A percentile compares a stretch with the other conserved stretches of the same genome.
Conservation (phyloP, 2,113 vertebrate genomes). For the Triplophysa dalaica region DNA sequence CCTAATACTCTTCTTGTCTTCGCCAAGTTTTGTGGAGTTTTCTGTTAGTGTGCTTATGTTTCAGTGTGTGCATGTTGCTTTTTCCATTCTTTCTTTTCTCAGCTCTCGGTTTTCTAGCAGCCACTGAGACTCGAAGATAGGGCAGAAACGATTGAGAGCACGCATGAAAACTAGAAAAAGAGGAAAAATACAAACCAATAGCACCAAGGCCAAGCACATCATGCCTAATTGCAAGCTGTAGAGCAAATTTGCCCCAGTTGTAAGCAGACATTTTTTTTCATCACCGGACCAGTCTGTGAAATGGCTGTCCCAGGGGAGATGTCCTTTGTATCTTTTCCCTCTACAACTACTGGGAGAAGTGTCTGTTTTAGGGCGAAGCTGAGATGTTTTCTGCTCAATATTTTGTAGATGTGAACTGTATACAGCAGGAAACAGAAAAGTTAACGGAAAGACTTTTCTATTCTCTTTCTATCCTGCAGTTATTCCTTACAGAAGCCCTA, state of each 20-base stretch:
- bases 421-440: neutral
- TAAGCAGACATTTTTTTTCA: conserved; percentile 3
- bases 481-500: conserved; percentile 14
- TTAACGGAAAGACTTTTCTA: too few relatives aligned
- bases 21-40: too few relatives aligned
- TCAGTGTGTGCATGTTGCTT: neutral
- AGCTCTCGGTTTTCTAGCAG: neutral
- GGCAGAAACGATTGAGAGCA: neutral
- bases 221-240: neutral
- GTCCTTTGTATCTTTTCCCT: neutral
- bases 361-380: neutral
- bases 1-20: too few relatives aligned
- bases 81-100: neutral
- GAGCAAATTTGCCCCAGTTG: neutral
- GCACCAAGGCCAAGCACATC: neutral
- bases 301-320: neutral
- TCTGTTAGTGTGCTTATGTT: neutral
- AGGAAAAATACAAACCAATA: neutral
- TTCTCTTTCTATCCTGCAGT: neutral
- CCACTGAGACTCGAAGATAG: neutral
- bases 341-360: neutral
- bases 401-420: neutral
- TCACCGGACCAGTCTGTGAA: neutral
- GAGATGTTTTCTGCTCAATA: neutral
- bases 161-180: neutral